Evolutionary conservation across 2,797 vertebrate species (phyloP).

Genomic region (Synaphobranchus kaupii): DNA sequence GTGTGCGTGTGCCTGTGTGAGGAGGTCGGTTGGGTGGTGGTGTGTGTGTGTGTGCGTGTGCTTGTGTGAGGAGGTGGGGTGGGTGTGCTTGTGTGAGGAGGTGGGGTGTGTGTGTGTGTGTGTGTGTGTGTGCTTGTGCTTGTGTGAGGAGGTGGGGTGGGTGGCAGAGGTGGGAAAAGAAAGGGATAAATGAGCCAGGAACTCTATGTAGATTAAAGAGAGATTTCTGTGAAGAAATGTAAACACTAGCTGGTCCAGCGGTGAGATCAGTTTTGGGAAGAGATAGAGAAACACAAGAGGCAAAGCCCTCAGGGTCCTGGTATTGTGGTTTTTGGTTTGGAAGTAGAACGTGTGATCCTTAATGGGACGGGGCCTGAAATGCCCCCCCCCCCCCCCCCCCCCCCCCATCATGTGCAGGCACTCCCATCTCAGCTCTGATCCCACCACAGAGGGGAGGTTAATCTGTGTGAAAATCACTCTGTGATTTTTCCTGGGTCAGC

Average conservation of each 20-base stretch:
- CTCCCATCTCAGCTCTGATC: not conserved
- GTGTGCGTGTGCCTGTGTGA: too few species aligned
- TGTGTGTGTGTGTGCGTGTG: not conserved
- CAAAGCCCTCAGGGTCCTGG: not conserved
- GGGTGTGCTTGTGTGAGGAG: constrained; percentile 2
- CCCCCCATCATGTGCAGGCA: too few species aligned
- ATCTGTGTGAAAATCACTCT: constrained; percentile 23
- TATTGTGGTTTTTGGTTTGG: not conserved
- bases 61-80: constrained; percentile 48
- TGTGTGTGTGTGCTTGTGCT: constrained; percentile 11
- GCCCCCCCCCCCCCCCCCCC: too few species aligned
- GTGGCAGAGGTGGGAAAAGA: not conserved
- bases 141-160: constrained; percentile 41
- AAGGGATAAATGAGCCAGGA: not conserved
- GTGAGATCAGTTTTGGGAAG: not conserved
- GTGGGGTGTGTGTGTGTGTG: constrained; percentile 30
- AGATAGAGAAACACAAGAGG: not conserved
- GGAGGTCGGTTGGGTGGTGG: not conserved
- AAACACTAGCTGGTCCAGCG: not conserved
- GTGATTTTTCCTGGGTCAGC: constrained; percentile 50
- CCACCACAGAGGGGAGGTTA: constrained; percentile 17
- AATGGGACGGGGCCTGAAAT: not conserved
- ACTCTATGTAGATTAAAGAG: constrained; percentile 13
- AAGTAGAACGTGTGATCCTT: not conserved
- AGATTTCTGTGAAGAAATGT: constrained; percentile 1